Evolutionary conservation across 2,888 invertebrate species (phyloP), one percentile per base, ranked within the genome.

Genomic region (Oegoconia quadripuncta): DNA sequence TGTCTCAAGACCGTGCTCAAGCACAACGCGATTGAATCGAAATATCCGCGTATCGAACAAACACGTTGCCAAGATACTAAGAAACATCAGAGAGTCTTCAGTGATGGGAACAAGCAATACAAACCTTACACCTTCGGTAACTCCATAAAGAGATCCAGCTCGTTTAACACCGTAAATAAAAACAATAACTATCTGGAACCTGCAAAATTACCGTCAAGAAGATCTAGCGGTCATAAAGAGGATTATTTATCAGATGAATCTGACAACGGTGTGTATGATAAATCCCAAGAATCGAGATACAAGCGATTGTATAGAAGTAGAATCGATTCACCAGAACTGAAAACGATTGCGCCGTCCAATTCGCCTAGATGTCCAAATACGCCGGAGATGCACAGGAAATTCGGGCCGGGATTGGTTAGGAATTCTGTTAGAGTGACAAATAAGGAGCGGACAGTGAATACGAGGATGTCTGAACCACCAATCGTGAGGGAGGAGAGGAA

Each of bases 271-370:
- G 78, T 72, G 23, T 78, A 71, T 17, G 74, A 78, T 16, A 79
- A 82, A 42, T 73, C 74, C 0, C 75, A 80, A 42, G 63, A 90
- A 89, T 41, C 64, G 8, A 64, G 79, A 28, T 91, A 92, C 54
- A 96, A 96, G 69, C 89, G 94, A 49, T 87, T 91, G 43, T 92
- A 64, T 80, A 93, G 79, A 82, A 94, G 54, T 55, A 92, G 73
- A 89, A 91, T 92, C 23, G 92, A 91, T 48, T 80, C 83, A 4
- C 84, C 84, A 1, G 86, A 88, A 53, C 61, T 87, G 37, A 89
- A 88, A 47, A 69, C 82, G 5, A 64, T 79, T 2, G 87, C 76
- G 1, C 79, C 87, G 7, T 74, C 80, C 0, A 89, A 88, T 48
- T 82, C 84, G 7, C 78, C 88, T 0, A 75, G 88, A 54, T 91